Evolutionary conservation across 2,797 vertebrate species (phyloP).

Genomic region (Typhlichthys eigenmanni): DNA sequence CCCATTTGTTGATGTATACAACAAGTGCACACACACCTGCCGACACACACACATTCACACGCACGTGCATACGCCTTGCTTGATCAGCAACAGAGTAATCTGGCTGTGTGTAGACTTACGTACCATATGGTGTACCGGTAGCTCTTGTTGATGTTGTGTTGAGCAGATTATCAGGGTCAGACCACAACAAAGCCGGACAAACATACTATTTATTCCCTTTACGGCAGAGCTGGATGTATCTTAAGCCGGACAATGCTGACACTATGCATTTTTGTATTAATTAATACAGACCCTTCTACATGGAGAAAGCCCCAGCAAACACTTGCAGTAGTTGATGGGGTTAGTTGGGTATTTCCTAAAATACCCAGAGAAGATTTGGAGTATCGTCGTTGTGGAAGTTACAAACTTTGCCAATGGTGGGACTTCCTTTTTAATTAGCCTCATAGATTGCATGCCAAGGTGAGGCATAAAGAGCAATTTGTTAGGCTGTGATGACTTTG

Average conservation of each 20-base stretch:
- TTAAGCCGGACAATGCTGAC: conserved; percentile 73
- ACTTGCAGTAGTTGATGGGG: background rate
- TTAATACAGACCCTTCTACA: conserved; percentile 72
- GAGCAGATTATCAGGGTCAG: conserved; percentile 69
- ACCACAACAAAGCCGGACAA: conserved; percentile 52
- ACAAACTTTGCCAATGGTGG: conserved; percentile 62
- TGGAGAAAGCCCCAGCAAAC: conserved; percentile 3
- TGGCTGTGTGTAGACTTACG: conserved; percentile 61
- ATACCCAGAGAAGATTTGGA: conserved; percentile 30
- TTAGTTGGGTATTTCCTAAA: background rate
- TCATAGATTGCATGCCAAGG: conserved; percentile 66
- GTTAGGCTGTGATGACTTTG: conserved; percentile 75
- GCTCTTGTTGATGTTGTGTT: conserved; percentile 73
- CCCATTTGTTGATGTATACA: conserved; percentile 10
- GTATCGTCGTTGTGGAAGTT: conserved; percentile 4
- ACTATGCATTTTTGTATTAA: conserved; percentile 69
- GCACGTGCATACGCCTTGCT: conserved; percentile 14
- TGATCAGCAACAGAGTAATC: conserved; percentile 61
- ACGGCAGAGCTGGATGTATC: conserved; percentile 56
- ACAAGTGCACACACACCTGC: conserved; percentile 2
- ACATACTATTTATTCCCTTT: conserved; percentile 24
- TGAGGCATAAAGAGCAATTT: conserved; percentile 74
- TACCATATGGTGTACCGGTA: conserved; percentile 69
- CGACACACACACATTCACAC: conserved; percentile 2
- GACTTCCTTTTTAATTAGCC: conserved; percentile 70